Base-by-base conservation (phyloP, 1,140 invertebrate genomes). In the Chironomus striatipennis region DNA sequence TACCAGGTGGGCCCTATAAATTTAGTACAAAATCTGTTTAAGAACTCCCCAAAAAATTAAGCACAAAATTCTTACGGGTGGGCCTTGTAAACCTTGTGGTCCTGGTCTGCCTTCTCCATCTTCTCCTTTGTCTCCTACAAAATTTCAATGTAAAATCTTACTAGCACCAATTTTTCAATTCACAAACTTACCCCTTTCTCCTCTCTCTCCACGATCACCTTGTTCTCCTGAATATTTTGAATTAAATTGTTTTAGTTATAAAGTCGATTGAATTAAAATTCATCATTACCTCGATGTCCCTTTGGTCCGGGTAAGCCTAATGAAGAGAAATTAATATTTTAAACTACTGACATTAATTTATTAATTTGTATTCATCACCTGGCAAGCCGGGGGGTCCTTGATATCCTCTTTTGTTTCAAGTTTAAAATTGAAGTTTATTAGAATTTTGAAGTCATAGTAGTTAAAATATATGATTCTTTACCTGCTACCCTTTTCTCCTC, bases 171-270 rank as follows among this genome's bases (percentile, higher is more conserved):
- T n/a, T n/a, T n/a, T n/a, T n/a, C n/a, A n/a, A n/a, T n/a, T n/a
- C n/a, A n/a, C n/a, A n/a, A n/a, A 5, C 47, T 12, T 5, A 70
- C 65, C 65, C 10, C 6, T 21, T 70, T 70, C 65, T 21, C 65
- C 65, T 20, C 10, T 21, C 18, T 70, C 65, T 70, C 65, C 65
- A 70, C 65, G 65, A 18, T 70, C 65, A 18, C 65, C 65, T 70
- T 18, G n/a, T 1, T 70, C 2, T 9, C n/a, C n/a, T 70, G 7
- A 8, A 18, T 20, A 9, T n/a, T 7, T n/a, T n/a, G n/a, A 2
- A 65, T 7, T 4, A 67, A 18, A 67, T 4, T 47, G 15, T 47
- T 47, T 9, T 47, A 47, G 15, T n/a, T n/a, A n/a, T n/a, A n/a
- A n/a, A n/a, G n/a, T n/a, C n/a, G n/a, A n/a, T 2, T 47, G 15